phyloP scores from a whole-genome alignment of 2,797 vertebrate species.

The Sylvia borin region DNA sequence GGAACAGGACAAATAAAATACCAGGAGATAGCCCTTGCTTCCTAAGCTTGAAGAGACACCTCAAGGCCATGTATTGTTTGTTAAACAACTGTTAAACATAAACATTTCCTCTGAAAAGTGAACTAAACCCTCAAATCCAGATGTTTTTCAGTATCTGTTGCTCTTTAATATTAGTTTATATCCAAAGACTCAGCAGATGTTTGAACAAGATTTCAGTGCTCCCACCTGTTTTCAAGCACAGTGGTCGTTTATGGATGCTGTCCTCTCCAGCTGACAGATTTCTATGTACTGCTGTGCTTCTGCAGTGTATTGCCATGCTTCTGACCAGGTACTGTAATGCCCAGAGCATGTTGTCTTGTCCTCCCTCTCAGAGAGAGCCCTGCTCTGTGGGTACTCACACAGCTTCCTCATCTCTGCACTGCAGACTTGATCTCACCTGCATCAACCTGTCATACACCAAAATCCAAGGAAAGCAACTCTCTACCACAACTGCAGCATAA shows the following conservation, averaged over 20 bases:
- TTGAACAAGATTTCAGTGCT: not conserved
- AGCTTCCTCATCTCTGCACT: not conserved
- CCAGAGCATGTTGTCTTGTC: fast-evolving
- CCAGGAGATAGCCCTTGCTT: not conserved
- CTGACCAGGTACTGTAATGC: not conserved
- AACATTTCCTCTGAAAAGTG: not conserved
- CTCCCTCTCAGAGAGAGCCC: not conserved
- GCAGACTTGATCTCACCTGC: not conserved
- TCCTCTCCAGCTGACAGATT: not conserved
- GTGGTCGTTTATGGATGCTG: not conserved
- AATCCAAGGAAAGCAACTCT: not conserved
- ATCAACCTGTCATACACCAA: not conserved
- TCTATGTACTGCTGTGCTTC: not conserved
- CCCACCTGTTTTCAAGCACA: not conserved
- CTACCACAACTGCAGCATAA: not conserved
- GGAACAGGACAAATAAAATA: not conserved
- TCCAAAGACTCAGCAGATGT: not conserved
- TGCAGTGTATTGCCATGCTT: fast-evolving
- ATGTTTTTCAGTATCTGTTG: not conserved
- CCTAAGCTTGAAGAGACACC: not conserved
- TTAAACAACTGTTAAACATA: not conserved
- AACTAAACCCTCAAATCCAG: not conserved
- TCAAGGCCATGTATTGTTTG: not conserved
- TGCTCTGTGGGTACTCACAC: not conserved
- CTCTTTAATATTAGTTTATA: not conserved